A percentile compares a stretch with the other conserved stretches of the same genome.
These are phyloP conservation scores for Casuarius casuarius DNA, from an alignment of 2,113 vertebrate species.

Conservation along the genomic window DNA sequence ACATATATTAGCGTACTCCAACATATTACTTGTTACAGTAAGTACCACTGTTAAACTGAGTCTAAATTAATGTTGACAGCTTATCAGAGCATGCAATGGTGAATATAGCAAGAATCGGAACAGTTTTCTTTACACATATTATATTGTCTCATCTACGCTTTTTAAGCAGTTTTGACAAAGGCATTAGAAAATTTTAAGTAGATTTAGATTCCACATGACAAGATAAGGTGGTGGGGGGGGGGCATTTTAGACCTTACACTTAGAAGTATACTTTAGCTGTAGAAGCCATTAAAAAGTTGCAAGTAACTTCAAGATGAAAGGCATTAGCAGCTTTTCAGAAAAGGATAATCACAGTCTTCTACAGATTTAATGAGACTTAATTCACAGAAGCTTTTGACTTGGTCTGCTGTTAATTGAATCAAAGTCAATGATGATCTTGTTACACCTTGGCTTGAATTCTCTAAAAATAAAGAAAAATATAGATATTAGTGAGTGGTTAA, in stretches of 20 bases:
- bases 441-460: conserved; percentile 85
- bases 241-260: conserved; percentile 23
- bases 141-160: not conserved
- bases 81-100: not conserved
- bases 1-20: not conserved
- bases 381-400: conserved; percentile 74
- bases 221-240: not conserved
- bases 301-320: conserved; percentile 74
- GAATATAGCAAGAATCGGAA: not conserved
- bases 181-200: not conserved
- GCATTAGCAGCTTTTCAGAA: conserved; percentile 66
- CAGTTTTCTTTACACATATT: not conserved
- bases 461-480: conserved; percentile 71
- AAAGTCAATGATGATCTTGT: conserved; percentile 87
- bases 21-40: not conserved
- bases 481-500: conserved; percentile 48
- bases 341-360: conserved; percentile 65
- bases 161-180: conserved; percentile 13
- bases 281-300: conserved; percentile 67
- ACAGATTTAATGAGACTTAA: conserved; percentile 59
- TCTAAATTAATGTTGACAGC: not conserved
- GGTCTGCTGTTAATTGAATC: conserved; percentile 83
- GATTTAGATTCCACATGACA: conserved; percentile 35
- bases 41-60: not conserved
- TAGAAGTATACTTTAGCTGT: conserved; percentile 31